Conservation (phyloP, 2,797 vertebrate genomes). For the Euthynnus affinis region DNA sequence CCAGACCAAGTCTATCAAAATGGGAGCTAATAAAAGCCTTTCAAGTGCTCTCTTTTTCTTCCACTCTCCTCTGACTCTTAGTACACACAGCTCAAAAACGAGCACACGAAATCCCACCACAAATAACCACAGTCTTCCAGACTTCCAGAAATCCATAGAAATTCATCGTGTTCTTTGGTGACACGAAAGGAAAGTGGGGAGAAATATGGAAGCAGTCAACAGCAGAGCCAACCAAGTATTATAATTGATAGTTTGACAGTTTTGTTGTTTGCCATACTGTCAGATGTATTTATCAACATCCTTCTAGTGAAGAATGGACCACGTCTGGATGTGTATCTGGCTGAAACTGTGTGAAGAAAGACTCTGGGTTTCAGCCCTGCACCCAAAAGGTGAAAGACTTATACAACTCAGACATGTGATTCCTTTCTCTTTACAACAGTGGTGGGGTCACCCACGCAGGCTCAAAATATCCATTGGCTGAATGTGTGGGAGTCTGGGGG, state of each 20-base stretch:
- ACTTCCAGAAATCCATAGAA: slow-evolving; percentile 16
- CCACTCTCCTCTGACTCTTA: background rate
- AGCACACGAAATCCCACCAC: slow-evolving; percentile 6
- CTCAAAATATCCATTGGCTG: slow-evolving; percentile 62
- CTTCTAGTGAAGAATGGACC: slow-evolving; percentile 34
- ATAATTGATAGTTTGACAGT: slow-evolving; percentile 45
- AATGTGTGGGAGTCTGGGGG: slow-evolving; percentile 16
- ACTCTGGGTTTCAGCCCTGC: slow-evolving; percentile 19
- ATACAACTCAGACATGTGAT: slow-evolving; percentile 64
- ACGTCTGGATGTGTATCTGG: slow-evolving; percentile 24
- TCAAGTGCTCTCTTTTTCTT: background rate
- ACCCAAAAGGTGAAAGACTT: slow-evolving; percentile 50
- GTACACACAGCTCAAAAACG: slow-evolving; percentile 17
- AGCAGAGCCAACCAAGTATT: background rate
- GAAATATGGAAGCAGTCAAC: slow-evolving; percentile 31
- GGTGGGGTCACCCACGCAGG: slow-evolving; percentile 52
- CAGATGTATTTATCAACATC: slow-evolving; percentile 54
- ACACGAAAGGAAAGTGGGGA: slow-evolving; percentile 10
- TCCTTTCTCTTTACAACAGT: slow-evolving; percentile 50
- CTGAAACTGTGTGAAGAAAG: slow-evolving; percentile 4
- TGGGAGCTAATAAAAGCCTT: slow-evolving; percentile 34
- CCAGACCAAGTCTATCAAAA: slow-evolving; percentile 25
- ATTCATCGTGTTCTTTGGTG: slow-evolving; percentile 1
- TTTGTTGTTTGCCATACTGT: slow-evolving; percentile 49
- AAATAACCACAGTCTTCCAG: slow-evolving; percentile 17